A percentile compares a stretch with the other conserved stretches of the same genome.
These are phyloP conservation scores for Erythrolamprus reginae DNA, from an alignment of 2,113 vertebrate species.

Conservation along the genomic window DNA sequence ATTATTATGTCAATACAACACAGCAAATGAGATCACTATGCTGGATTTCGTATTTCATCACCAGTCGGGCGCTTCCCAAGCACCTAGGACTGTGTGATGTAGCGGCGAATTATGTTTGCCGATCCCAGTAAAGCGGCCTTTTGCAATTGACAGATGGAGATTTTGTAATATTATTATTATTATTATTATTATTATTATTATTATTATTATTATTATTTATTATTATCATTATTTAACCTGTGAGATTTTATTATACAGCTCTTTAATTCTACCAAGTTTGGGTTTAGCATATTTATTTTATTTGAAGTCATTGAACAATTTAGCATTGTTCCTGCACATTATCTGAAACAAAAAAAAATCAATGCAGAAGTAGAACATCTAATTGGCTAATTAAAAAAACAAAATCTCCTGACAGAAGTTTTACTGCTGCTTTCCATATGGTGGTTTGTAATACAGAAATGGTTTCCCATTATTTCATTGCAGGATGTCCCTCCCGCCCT, in stretches of 20 bases:
- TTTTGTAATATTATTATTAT: too few relatives aligned
- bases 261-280: not conserved
- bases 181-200: too few relatives aligned
- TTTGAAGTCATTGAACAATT: not conserved
- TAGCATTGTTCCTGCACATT: not conserved
- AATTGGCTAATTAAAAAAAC: not conserved
- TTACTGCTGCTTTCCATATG: not conserved
- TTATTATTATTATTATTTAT: too few relatives aligned
- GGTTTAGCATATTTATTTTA: not conserved
- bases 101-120: too few relatives aligned
- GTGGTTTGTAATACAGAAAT: not conserved
- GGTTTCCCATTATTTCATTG: not conserved
- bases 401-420: not conserved
- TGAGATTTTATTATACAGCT: not conserved
- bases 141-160: too few relatives aligned
- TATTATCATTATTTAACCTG: too few relatives aligned
- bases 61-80: too few relatives aligned
- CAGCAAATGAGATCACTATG: too few relatives aligned
- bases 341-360: not conserved
- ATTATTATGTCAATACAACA: too few relatives aligned
- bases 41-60: too few relatives aligned
- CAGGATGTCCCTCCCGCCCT: not conserved
- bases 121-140: too few relatives aligned
- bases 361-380: not conserved
- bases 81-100: too few relatives aligned